phyloP scores from a whole-genome alignment of 1,140 invertebrate species.

The Belonocnema kinseyi region DNA sequence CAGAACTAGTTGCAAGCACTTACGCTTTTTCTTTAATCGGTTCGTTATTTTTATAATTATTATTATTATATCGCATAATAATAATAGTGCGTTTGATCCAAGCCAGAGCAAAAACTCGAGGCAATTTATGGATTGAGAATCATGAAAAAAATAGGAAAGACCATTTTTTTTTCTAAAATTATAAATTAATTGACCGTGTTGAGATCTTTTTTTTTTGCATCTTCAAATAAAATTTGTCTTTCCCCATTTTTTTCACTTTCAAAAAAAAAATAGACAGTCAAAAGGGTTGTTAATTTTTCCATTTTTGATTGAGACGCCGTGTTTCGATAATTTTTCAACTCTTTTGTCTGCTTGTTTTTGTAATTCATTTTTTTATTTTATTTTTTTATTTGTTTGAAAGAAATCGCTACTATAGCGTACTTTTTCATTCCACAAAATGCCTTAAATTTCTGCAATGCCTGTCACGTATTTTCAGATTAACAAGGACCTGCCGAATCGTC shows the following conservation, averaged over 20 bases:
- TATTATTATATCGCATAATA: constrained; percentile 35
- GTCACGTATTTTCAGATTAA: constrained; percentile 37
- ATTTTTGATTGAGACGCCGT: not conserved
- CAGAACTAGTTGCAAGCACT: constrained; percentile 35
- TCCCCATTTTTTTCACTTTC: not conserved
- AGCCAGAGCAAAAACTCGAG: constrained; percentile 59
- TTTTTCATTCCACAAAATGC: constrained; percentile 49
- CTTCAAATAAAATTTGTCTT: not conserved
- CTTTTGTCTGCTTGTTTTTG: constrained; percentile 17
- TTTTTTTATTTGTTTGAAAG: constrained; percentile 24
- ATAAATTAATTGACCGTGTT: not conserved
- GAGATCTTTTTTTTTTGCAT: constrained; percentile 33
- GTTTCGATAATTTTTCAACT: not conserved
- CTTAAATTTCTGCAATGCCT: constrained; percentile 59
- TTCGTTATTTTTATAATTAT: constrained; percentile 36
- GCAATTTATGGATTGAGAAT: constrained; percentile 56
- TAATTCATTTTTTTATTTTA: constrained; percentile 24
- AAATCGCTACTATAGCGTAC: constrained; percentile 40
- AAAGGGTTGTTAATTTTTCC: too few species aligned
- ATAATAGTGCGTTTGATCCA: constrained; percentile 61
- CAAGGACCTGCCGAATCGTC: not conserved
- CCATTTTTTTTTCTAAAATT: not conserved
- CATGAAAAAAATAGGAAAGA: not conserved
- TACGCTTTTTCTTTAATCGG: constrained; percentile 33
- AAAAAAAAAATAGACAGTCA: not conserved